Base-by-base conservation (phyloP, 1,140 invertebrate genomes). In the Saxidomus purpurata region DNA sequence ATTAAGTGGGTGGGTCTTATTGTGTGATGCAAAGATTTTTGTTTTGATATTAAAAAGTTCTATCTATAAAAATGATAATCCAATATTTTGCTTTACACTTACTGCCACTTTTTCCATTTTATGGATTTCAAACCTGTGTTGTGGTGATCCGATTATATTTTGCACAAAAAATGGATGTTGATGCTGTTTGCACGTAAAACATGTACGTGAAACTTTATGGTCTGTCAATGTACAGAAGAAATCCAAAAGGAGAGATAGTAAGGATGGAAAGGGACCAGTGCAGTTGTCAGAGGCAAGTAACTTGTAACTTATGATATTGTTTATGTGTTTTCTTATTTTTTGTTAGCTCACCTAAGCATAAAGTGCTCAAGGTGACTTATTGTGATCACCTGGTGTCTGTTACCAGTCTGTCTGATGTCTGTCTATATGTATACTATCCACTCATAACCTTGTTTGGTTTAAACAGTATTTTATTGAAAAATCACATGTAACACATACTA, bases 221-320 rank as follows among this genome's bases (percentile, higher is more conserved):
- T 81, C 25, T 15, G 11, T 43, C 63, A 11, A 13, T 79, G 47
- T 31, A 22, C 28, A 85, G 43, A 74, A 85, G 67, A 74, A 76
- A 55, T 8, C 22, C 4, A 71, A 85, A n/a, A 85, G 67, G 38
- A 49, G 83, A 22, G 76, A 76, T 74, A 85, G 83, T 40, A 74
- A 71, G 22, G 83, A 85, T 36, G 67, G 55, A 15, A 74, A 71
- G 71, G 83, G 83, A 19, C 83, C 83, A 19, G 83, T 85, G 0
- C 61, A 74, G 34, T 36, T 85, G 13, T 85, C 83, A 31, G 0
- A 85, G 69, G 83, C 76, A 22, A 25, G 47, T 28, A 43, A 81
- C 9, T n/a, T n/a, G n/a, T 69, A 4, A 25, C 15, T 38, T 3
- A 22, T 19, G 1, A 6, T 6, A 9, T 17, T 25, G 36, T 19